phyloP scores from a whole-genome alignment of 2,888 invertebrate species.

The Pomacea canaliculata region DNA sequence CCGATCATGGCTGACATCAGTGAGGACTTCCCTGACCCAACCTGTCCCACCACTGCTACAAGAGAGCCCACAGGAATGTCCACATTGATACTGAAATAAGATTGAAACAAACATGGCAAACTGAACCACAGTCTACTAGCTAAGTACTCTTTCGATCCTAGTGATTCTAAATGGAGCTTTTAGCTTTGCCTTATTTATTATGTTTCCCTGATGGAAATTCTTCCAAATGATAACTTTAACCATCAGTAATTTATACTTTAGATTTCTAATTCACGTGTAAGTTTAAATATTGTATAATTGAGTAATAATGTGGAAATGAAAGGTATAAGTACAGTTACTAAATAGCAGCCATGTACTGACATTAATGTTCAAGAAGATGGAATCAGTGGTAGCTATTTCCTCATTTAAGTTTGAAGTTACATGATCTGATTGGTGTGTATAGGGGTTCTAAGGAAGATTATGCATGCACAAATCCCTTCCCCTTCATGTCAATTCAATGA shows the following conservation, averaged over 20 bases:
- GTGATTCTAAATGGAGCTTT: neutral
- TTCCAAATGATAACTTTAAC: neutral
- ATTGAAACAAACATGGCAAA: neutral
- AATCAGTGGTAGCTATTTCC: too few relatives aligned
- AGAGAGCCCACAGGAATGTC: constrained; percentile 18
- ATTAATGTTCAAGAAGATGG: too few relatives aligned
- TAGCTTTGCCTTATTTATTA: neutral
- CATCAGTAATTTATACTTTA: too few relatives aligned
- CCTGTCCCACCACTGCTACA: constrained; percentile 32
- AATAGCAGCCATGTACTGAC: neutral
- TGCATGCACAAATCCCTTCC: too few relatives aligned
- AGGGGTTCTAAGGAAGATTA: too few relatives aligned
- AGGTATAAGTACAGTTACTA: neutral
- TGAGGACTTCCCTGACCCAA: constrained; percentile 34
- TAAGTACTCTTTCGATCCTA: neutral
- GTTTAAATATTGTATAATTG: too few relatives aligned
- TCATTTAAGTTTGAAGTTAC: too few relatives aligned
- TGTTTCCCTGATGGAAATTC: neutral
- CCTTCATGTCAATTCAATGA: too few relatives aligned
- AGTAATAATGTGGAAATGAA: too few relatives aligned
- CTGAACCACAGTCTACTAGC: neutral
- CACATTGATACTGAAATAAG: constrained; percentile 28
- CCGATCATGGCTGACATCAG: constrained; percentile 32
- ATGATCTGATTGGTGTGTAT: too few relatives aligned
- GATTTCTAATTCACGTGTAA: too few relatives aligned